A percentile compares a stretch with the other conserved stretches of the same genome.
Conservation (phyloP, 2,888 invertebrate species). For the Girardia tigrina region DNA sequence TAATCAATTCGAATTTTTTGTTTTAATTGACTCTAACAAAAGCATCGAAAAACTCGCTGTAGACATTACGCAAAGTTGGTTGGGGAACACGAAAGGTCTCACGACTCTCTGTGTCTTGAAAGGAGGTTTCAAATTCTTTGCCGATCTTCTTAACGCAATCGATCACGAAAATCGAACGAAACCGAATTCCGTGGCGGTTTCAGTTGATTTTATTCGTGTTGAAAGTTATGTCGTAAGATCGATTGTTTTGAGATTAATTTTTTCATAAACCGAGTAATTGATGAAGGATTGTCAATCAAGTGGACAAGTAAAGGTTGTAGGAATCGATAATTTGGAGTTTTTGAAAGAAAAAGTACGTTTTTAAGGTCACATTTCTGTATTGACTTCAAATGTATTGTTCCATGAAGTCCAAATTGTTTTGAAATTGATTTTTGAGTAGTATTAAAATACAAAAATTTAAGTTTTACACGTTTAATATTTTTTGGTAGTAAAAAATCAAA, state of each 20-base stretch:
- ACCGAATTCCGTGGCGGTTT: slow-evolving; percentile 49
- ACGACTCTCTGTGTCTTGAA: slow-evolving; percentile 55
- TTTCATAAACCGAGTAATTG: too few species aligned
- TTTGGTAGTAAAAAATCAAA: too few species aligned
- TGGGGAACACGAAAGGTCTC: slow-evolving; percentile 37
- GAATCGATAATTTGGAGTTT: slow-evolving; percentile 51
- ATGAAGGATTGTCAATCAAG: slow-evolving; percentile 53
- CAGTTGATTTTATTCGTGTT: slow-evolving; percentile 53
- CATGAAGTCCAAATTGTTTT: too few species aligned
- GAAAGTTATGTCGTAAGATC: slow-evolving; percentile 49
- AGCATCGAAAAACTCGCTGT: slow-evolving; percentile 31
- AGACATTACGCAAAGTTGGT: slow-evolving; percentile 24
- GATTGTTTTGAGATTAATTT: background rate
- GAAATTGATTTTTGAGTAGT: too few species aligned
- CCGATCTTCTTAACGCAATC: slow-evolving; percentile 52
- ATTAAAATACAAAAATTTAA: too few species aligned
- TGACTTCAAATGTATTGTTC: too few species aligned
- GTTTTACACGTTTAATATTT: too few species aligned
- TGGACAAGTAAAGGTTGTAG: slow-evolving; percentile 53
- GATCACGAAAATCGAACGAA: slow-evolving; percentile 48
- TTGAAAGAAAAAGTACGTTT: slow-evolving; percentile 52
- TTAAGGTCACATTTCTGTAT: too few species aligned
- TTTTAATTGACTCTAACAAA: too few species aligned
- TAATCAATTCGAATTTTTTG: background rate
- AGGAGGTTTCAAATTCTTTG: slow-evolving; percentile 55